Conservation (phyloP, 1,140 invertebrate species). For the Thaumetopoea pityocampa region DNA sequence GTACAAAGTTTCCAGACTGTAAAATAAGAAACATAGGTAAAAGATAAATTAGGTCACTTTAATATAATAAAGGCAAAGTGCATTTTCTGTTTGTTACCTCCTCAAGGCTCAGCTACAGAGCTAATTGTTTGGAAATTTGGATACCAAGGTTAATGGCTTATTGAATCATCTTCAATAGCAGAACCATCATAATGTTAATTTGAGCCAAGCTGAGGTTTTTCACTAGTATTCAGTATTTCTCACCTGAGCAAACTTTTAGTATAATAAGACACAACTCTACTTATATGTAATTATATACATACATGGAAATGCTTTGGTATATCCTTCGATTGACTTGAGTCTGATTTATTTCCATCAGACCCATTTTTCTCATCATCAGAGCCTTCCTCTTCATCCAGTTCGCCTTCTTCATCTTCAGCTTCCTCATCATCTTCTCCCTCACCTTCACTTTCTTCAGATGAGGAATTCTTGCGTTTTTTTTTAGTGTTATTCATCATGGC, state of each 20-base stretch:
- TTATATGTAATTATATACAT: constrained; percentile 26
- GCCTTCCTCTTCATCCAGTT: constrained; percentile 68
- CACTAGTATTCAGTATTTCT: no score
- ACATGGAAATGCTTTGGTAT: constrained; percentile 76
- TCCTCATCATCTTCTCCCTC: constrained; percentile 66
- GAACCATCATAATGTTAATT: no score
- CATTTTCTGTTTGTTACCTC: no score
- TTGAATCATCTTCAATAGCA: no score
- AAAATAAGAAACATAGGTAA: constrained; percentile 31
- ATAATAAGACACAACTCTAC: no score
- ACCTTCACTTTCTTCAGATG: constrained; percentile 62
- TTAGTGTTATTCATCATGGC: constrained; percentile 51
- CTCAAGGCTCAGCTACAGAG: no score
- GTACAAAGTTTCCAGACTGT: constrained; percentile 82
- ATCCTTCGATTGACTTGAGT: constrained; percentile 74
- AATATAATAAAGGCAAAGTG: no score
- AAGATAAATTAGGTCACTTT: constrained; percentile 5
- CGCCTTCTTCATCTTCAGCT: constrained; percentile 62
- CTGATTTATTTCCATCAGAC: constrained; percentile 74
- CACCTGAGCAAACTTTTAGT: no score
- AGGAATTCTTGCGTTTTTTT: constrained; percentile 62
- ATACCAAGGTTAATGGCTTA: no score
- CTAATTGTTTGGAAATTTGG: no score
- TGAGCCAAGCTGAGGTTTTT: no score
- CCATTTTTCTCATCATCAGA: constrained; percentile 75